Base-by-base conservation (phyloP, 2,888 invertebrate species). In the Adelphocoris suturalis region DNA sequence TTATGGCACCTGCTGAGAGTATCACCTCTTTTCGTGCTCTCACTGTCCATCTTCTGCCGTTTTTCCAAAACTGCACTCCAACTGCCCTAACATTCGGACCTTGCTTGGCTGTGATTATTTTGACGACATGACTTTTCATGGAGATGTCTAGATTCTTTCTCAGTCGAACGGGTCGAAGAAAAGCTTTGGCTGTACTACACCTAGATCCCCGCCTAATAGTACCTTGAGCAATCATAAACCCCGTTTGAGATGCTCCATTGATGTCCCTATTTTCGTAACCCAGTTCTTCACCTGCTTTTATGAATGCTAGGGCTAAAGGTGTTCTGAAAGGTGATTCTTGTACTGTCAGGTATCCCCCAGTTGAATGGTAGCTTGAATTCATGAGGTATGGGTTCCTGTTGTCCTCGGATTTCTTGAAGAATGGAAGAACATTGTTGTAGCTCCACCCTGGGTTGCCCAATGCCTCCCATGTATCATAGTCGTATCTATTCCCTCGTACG, bases 131-230 rank as follows among this genome's bases (percentile, higher is more conserved):
- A 0, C 97, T 95, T 91, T 96, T 95, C 92, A 97, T 95, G 11
- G 97, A 95, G 2, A 98, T 95, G 93, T 98, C 97, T 0, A 98
- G 94, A 92, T 98, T 98, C 23, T 94, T 94, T 52, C 98, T 94
- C 76, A 96, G 94, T n/a, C 96, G 94, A 0, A 97, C 96, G 0
- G 98, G 97, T 86, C 97, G 94, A 0, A 98, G 94, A 92, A 98
- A 98, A 0, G 98, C 97, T 93, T 98, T 98, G 11, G 97, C 96
- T 0, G 98, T 97, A 91, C 97, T 97, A 93, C 98, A 98, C 85
- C 98, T 94, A 46, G 96, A 96, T 0, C 97, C 97, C 86, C 97
- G 95, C 23, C 98, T 94, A 90, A 97, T 96, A 0, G 97, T 98
- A 14, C 96, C 97, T 93, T 98, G 98, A 0, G 97, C 96, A 91